Evolutionary conservation across 2,113 vertebrate species (phyloP).

Genomic region (Murina feae): DNA sequence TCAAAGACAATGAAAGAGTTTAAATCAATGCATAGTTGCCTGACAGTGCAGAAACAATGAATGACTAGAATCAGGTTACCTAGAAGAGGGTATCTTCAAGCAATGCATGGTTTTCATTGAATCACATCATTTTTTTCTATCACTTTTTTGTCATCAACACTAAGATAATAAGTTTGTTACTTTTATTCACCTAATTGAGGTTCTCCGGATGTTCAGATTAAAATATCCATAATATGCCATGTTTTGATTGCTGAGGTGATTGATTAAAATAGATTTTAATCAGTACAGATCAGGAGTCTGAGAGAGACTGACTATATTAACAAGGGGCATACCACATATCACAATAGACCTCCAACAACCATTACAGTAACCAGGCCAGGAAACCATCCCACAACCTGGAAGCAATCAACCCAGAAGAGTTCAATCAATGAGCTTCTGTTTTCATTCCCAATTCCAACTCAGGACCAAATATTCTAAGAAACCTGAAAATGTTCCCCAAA

Average conservation of each 20-base stretch:
- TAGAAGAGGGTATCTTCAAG: not conserved
- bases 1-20: not conserved
- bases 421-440: not conserved
- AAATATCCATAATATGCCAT: not conserved
- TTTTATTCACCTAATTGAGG: not conserved
- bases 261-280: not conserved
- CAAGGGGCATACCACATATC: not conserved
- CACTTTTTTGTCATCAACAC: not conserved
- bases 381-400: not conserved
- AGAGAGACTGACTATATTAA: not conserved
- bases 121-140: not conserved
- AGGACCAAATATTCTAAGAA: not conserved
- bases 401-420: not conserved
- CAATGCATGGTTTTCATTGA: not conserved
- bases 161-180: not conserved
- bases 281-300: not conserved
- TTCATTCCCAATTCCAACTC: not conserved
- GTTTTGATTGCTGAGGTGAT: not conserved
- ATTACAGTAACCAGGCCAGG: not conserved
- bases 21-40: not conserved
- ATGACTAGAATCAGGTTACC: not conserved
- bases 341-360: not conserved
- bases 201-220: not conserved
- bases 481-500: not conserved
- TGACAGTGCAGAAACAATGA: not conserved